A percentile compares a stretch with the other conserved stretches of the same genome.
Evolutionary conservation across 2,113 vertebrate species (phyloP).

Genomic region (Loxodonta africana): DNA sequence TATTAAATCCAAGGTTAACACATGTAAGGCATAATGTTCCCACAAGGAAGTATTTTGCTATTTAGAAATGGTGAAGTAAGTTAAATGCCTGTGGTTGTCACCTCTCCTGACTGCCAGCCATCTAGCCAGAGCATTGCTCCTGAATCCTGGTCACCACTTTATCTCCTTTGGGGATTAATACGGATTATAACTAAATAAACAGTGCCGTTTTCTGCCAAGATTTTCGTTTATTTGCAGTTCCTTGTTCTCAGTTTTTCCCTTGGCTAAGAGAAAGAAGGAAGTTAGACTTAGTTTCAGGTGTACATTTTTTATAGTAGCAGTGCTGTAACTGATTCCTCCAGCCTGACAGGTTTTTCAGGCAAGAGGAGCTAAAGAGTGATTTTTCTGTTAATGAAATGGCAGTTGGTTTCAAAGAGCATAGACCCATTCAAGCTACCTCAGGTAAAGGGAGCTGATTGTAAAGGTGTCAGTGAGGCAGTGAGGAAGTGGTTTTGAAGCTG

Average conservation of each 20-base stretch:
- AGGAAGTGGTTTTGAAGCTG: neutral
- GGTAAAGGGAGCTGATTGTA: neutral
- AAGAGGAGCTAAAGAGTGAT: neutral
- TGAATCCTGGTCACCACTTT: neutral
- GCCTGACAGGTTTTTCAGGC: constrained; percentile 15
- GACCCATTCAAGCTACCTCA: neutral
- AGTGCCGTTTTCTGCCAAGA: neutral
- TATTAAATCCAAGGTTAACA: neutral
- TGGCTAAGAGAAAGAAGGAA: neutral
- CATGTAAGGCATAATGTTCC: neutral
- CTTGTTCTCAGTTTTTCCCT: neutral
- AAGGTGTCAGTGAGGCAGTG: no score
- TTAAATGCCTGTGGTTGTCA: neutral
- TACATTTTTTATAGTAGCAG: neutral
- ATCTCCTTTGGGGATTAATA: neutral
- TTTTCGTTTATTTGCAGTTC: neutral
- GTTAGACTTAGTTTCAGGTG: neutral
- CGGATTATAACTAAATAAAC: neutral
- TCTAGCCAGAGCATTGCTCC: neutral
- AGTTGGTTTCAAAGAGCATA: neutral
- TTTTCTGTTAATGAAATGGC: neutral
- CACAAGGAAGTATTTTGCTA: neutral
- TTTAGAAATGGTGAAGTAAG: neutral
- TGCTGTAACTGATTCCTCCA: neutral
- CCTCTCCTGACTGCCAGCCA: neutral